Conservation (phyloP, 2,113 vertebrate genomes). For the Monopterus albus region DNA sequence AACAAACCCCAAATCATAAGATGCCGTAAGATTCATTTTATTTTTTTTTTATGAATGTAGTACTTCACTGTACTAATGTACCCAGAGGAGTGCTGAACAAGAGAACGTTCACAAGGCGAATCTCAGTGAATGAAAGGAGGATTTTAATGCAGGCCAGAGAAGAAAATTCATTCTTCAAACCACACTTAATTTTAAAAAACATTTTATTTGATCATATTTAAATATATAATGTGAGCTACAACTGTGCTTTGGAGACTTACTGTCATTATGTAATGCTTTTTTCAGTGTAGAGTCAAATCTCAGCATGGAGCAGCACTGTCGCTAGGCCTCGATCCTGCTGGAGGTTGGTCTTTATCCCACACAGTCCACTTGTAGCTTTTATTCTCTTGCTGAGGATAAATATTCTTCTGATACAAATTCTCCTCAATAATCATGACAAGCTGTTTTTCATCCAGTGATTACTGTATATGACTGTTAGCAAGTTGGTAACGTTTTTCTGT, state of each 20-base stretch:
- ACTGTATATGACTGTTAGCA: neutral
- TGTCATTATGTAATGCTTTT: constrained; percentile 8
- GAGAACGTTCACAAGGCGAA: neutral
- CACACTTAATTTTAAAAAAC: neutral
- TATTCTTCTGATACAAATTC: neutral
- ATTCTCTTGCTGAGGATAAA: constrained; percentile 2
- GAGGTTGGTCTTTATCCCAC: neutral
- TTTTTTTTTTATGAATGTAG: too few species aligned
- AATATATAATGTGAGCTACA: neutral
- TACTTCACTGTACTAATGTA: neutral
- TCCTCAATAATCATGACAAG: neutral
- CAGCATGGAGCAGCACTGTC: constrained; percentile 74
- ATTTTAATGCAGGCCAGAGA: neutral
- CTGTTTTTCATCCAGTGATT: neutral
- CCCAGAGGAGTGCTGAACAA: neutral
- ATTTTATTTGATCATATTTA: neutral
- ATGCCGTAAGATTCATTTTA: too few species aligned
- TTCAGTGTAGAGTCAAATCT: constrained; percentile 79
- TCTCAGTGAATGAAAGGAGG: neutral
- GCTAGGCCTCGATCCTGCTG: neutral
- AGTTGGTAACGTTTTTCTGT: neutral
- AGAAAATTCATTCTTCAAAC: neutral
- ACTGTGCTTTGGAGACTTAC: neutral
- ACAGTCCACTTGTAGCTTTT: neutral
- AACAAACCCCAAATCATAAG: too few species aligned